These are phyloP conservation scores for Trinectes maculatus DNA, from an alignment of 2,113 vertebrate genomes.

Conservation along the genomic window DNA sequence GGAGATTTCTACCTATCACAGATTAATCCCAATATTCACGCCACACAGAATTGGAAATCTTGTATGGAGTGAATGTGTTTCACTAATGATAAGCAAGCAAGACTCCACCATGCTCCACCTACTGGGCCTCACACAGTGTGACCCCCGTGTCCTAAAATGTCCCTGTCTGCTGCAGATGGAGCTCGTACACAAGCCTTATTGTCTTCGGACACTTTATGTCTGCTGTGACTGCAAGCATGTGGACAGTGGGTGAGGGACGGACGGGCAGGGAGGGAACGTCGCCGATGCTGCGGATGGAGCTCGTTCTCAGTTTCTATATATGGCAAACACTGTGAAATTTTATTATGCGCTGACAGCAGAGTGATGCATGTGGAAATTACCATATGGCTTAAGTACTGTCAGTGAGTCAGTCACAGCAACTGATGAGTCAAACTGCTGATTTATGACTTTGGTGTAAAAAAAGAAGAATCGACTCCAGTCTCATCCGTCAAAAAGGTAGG, in stretches of 20 bases:
- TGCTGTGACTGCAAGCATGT: slow-evolving; percentile 48
- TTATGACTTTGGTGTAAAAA: neutral
- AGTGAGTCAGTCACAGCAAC: neutral
- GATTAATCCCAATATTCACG: too few species aligned
- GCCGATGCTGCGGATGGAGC: neutral
- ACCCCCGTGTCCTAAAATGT: slow-evolving; percentile 46
- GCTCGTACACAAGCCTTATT: slow-evolving; percentile 60
- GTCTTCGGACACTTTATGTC: slow-evolving; percentile 47
- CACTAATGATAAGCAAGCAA: too few species aligned
- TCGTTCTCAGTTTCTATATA: neutral
- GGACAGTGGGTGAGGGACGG: slow-evolving; percentile 40
- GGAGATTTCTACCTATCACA: neutral
- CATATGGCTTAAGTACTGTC: neutral
- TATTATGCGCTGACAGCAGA: neutral
- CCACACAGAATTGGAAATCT: too few species aligned
- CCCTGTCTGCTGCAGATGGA: slow-evolving; percentile 15
- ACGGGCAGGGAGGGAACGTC: neutral
- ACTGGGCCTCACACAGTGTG: neutral
- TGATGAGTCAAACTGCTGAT: neutral
- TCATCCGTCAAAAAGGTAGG: neutral
- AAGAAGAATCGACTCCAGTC: neutral
- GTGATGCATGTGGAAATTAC: slow-evolving; percentile 1
- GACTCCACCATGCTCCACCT: neutral
- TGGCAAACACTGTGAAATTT: neutral
- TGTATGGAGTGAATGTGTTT: neutral